Percentiles rank a stretch among this genome's conserved stretches.
These are phyloP conservation scores for Glyphotaelius pellucidus DNA, from an alignment of 2,888 invertebrate genomes.

Conservation along the genomic window DNA sequence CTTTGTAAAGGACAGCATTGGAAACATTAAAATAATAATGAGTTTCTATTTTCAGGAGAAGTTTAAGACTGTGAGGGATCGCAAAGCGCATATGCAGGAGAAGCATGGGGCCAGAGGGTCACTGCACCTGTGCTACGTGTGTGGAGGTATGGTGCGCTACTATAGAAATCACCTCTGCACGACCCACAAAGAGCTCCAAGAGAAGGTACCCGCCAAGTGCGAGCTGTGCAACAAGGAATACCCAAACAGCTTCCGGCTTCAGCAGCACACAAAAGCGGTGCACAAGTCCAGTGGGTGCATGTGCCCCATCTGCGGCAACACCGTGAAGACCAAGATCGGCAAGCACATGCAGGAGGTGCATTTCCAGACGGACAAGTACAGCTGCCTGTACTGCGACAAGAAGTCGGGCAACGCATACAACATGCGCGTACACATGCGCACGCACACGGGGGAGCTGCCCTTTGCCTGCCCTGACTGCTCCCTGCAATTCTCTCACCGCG, in stretches of 20 bases:
- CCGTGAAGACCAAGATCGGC: not conserved
- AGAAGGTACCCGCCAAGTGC: not conserved
- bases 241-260: not conserved
- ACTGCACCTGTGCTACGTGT: not conserved
- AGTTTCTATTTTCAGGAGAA: not conserved
- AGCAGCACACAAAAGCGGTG: not conserved
- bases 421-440: slow-evolving; percentile 14
- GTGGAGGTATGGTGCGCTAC: not conserved
- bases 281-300: not conserved
- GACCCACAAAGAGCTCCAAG: not conserved
- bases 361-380: not conserved
- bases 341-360: slow-evolving; percentile 2
- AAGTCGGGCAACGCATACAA: not conserved
- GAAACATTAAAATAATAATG: too few relatives aligned
- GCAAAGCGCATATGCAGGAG: not conserved
- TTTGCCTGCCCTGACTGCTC: slow-evolving; percentile 14
- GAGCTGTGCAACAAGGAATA: not conserved
- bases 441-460: slow-evolving; percentile 14
- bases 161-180: not conserved
- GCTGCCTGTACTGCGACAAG: not conserved
- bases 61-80: not conserved
- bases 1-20: too few relatives aligned
- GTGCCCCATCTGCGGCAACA: not conserved
- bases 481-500: not conserved
- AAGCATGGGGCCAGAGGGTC: not conserved